Evolutionary conservation across 2,113 vertebrate species (phyloP), one percentile per base, ranked within the genome.

Genomic region (Paramisgurnus dabryanus): DNA sequence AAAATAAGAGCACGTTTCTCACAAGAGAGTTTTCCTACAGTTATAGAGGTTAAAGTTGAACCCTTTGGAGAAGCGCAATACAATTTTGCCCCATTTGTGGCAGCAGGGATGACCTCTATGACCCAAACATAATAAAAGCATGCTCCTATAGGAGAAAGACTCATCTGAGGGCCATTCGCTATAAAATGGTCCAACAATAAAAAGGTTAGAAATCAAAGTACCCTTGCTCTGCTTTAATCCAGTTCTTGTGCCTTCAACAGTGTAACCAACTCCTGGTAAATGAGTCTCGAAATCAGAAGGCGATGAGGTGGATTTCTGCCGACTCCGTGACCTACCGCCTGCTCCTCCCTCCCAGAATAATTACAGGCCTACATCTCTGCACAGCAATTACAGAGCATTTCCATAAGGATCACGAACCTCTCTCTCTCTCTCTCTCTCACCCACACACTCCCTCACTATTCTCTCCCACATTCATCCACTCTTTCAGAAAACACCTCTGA

Each of bases 311-410:
- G 12, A 41, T 63, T 9, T 74, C 69, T 8, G 15, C 49, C 22
- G 50, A 68, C 69, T 55, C 17, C 18, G 34, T n/a, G 27, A 67
- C 77, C 53, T 70, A 49, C 79, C 60, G 64, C 27, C 58, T 22
- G 82, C 74, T 68, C 53, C 27, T 82, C 53, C 27, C 73, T 80
- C 76, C 67, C 72, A 27, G 63, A 58, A 70, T 82, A 82, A 82
- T 82, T 82, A 82, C 80, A 85, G 83, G 60, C 80, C 83, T 76
- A 80, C 80, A 43, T 78, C 63, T 65, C 45, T 41, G 76, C 70
- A n/a, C 75, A 76, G 76, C 77, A 82, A 82, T 85, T 85, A 85
- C 60, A 72, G 77, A 53, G 60, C 80, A 85, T 82, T 80, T 85
- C 76, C 76, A 85, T 34, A 80, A 80, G 80, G 69, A 82, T 79